These are phyloP conservation scores for Thunnus albacares DNA, from an alignment of 2,797 vertebrate genomes.

Conservation along the genomic window DNA sequence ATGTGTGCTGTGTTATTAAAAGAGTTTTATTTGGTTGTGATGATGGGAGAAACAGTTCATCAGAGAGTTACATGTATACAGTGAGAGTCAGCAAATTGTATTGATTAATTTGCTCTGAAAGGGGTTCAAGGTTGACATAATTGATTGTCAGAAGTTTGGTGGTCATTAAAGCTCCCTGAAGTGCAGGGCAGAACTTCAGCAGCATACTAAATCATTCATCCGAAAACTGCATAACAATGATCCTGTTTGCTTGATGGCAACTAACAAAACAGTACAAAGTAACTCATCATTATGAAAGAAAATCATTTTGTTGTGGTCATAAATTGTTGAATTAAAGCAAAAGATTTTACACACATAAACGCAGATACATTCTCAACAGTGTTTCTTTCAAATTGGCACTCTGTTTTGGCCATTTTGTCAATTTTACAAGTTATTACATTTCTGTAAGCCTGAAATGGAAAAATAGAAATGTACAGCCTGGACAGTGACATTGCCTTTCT, in stretches of 20 bases:
- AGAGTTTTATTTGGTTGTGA: constrained; percentile 35
- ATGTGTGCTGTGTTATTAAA: constrained; percentile 48
- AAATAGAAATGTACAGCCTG: not conserved
- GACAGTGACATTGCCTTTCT: not conserved
- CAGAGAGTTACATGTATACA: constrained; percentile 22
- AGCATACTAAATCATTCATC: constrained; percentile 35
- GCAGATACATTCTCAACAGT: not conserved
- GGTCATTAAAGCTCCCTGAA: constrained; percentile 40
- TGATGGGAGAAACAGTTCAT: constrained; percentile 60
- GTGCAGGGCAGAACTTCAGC: constrained; percentile 10
- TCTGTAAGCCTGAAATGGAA: constrained; percentile 1
- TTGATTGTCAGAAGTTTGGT: constrained; percentile 67
- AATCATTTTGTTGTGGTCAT: not conserved
- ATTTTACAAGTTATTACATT: not conserved
- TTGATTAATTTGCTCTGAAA: constrained; percentile 64
- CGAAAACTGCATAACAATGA: not conserved
- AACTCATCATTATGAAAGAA: not conserved
- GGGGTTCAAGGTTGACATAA: constrained; percentile 62
- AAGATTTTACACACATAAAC: not conserved
- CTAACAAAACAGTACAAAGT: not conserved
- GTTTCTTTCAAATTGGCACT: not conserved
- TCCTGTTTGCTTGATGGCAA: constrained; percentile 1
- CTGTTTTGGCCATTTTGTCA: not conserved
- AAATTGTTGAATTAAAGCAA: not conserved
- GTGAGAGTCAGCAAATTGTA: constrained; percentile 58